These are phyloP conservation scores for Xylocopa sonorina DNA, from an alignment of 1,140 invertebrate genomes.

Conservation along the genomic window DNA sequence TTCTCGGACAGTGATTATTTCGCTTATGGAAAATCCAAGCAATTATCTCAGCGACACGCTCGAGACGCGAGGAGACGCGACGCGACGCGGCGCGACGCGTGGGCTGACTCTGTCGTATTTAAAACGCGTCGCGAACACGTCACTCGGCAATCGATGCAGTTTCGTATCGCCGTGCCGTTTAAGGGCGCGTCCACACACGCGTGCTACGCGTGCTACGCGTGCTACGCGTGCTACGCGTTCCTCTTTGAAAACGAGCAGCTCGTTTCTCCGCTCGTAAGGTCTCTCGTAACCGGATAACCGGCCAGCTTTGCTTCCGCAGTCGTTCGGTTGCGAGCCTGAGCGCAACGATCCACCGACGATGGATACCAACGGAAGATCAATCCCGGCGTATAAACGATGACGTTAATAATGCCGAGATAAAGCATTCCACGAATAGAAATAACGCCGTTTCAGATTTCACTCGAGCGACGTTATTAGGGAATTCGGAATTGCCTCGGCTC, in stretches of 20 bases:
- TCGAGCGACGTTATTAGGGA: constrained; percentile 32
- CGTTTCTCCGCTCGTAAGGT: too few relatives aligned
- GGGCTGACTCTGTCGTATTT: constrained; percentile 17
- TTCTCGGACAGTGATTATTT: constrained; percentile 55
- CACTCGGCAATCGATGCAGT: constrained; percentile 46
- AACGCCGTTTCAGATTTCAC: constrained; percentile 20
- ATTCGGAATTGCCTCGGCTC: constrained; percentile 1
- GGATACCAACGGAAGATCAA: constrained; percentile 53
- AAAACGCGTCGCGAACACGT: constrained; percentile 43
- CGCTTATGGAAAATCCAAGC: constrained; percentile 52
- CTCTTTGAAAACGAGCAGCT: too few relatives aligned
- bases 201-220: too few relatives aligned
- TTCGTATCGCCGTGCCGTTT: constrained; percentile 31
- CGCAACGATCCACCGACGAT: too few relatives aligned
- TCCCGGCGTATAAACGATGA: constrained; percentile 36
- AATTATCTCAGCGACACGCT: too few relatives aligned
- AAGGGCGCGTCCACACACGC: too few relatives aligned
- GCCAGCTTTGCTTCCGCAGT: too few relatives aligned
- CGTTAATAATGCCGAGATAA: constrained; percentile 39
- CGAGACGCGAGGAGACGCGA: too few relatives aligned
- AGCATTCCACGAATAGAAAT: constrained; percentile 46
- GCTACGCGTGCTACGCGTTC: too few relatives aligned
- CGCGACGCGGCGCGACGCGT: constrained; percentile 17
- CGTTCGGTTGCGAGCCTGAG: too few relatives aligned
- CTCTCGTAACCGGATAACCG: too few relatives aligned